Base-by-base conservation (phyloP, 2,888 invertebrate species). In the Hofmannophila pseudospretella region DNA sequence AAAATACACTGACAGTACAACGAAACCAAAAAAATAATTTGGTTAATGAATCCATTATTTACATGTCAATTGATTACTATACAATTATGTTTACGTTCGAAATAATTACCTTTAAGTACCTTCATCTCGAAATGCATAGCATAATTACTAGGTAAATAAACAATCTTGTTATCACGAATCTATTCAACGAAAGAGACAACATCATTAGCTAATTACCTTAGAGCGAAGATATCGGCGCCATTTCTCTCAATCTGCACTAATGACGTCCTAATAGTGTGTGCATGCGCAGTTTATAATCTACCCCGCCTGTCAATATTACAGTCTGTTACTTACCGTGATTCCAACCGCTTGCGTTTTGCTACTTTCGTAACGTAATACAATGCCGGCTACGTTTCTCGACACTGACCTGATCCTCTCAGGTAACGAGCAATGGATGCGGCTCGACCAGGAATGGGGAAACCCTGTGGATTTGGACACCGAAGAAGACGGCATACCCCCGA, bases 401-500 rank as follows among this genome's bases (percentile, higher is more conserved):
- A 48, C 64, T 1, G 81, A 82, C 16, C 57, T 58, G 0, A 75
- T 84, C 20, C 52, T 84, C 14, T 76, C 69, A 3, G 68, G 64
- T 34, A 81, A 70, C 54, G 81, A 84, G 20, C 64, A 84, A 37
- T 84, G 84, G 84, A 67, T 49, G 45, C 67, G 72, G 23, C 56
- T 85, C 1, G 79, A 80, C 39, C 68, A 78, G 42, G 65, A 74
- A 44, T 85, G 84, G 84, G 73, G 76, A 2, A 58, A 68, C 20
- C 75, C 84, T 2, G 54, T 85, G 1, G 84, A 85, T 47, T 51
- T 85, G 2, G 82, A 84, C 30, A 74, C 70, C 0, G 80, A 84
- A 16, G 69, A 79, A 44, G 67, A 80, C 39, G 30, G 44, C 3
- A 30, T 32, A 16, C 45, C 56, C 22, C 39, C 58, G 0, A 56